A percentile compares a stretch with the other conserved stretches of the same genome.
Conservation (phyloP, 2,113 vertebrate genomes). For the Silurus asotus region DNA sequence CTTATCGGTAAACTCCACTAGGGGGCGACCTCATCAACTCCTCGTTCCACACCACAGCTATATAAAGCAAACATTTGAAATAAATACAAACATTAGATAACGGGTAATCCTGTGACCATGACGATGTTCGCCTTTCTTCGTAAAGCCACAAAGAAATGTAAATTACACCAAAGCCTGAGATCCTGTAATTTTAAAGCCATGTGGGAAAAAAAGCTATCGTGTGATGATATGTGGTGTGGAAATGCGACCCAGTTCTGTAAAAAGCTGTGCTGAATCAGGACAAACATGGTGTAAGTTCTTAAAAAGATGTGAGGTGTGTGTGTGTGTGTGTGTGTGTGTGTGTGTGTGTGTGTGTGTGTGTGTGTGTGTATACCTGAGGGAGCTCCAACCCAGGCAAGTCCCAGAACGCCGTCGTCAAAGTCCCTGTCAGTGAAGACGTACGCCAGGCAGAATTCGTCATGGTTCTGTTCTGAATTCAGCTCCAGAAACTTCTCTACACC, state of each 20-base stretch:
- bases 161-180: background rate
- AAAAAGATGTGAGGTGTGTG: background rate
- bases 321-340: slow-evolving; percentile 43
- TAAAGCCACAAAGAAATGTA: background rate
- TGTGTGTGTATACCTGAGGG: slow-evolving; percentile 82
- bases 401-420: slow-evolving; percentile 96
- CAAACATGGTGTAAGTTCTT: background rate
- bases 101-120: background rate
- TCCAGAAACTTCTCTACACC: slow-evolving; percentile 98
- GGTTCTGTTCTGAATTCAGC: slow-evolving; percentile 97
- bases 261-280: background rate
- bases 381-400: slow-evolving; percentile 96
- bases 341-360: slow-evolving; percentile 4
- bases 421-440: slow-evolving; percentile 98
- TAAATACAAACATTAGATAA: too few species aligned
- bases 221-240: background rate
- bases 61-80: too few species aligned
- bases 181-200: background rate
- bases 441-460: slow-evolving; percentile 96
- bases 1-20: too few species aligned
- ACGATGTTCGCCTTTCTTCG: background rate
- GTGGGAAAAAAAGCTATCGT: background rate
- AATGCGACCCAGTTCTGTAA: background rate
- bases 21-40: too few species aligned
- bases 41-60: too few species aligned